Percentiles rank a stretch among this genome's conserved stretches.
phyloP scores from a whole-genome alignment of 1,140 invertebrate species.

The Drosophila repletoides region DNA sequence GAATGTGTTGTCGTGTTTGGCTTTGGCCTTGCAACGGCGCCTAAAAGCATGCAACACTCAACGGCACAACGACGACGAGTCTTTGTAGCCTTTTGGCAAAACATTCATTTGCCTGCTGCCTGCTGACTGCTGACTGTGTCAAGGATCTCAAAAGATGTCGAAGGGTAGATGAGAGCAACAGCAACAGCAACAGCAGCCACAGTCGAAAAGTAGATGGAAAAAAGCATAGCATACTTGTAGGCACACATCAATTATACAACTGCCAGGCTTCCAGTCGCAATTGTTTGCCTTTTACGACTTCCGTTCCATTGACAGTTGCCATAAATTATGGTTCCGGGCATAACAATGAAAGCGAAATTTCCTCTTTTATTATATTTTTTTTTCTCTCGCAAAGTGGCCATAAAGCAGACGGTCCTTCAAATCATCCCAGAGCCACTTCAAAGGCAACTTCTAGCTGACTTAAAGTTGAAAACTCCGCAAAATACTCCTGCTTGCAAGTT shows the following conservation, averaged over 20 bases:
- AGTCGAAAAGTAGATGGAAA: neutral
- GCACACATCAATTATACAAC: conserved; percentile 70
- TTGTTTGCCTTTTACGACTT: conserved; percentile 66
- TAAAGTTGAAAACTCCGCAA: conserved; percentile 10
- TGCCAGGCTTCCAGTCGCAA: conserved; percentile 39
- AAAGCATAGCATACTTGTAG: conserved; percentile 23
- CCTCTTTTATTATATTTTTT: conserved; percentile 3
- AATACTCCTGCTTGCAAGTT: conserved; percentile 13
- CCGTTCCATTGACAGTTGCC: conserved; percentile 35
- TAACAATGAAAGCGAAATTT: conserved; percentile 51
- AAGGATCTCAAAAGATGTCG: conserved; percentile 64
- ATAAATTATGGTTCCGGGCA: conserved; percentile 65
- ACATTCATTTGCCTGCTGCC: conserved; percentile 41
- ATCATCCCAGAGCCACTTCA: conserved; percentile 9
- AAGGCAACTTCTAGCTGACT: conserved; percentile 5
- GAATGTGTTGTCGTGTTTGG: conserved; percentile 19
- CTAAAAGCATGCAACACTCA: conserved; percentile 58
- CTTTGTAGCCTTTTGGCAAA: conserved; percentile 8
- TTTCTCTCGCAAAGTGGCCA: conserved; percentile 22
- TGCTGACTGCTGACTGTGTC: conserved; percentile 68
- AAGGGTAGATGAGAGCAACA: conserved; percentile 1
- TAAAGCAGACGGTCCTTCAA: conserved; percentile 19
- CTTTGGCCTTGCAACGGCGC: conserved; percentile 58
- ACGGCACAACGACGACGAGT: conserved; percentile 5
- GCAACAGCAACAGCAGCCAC: neutral